Percentiles rank a stretch among this genome's conserved stretches.
Evolutionary conservation across 2,797 vertebrate genomes (phyloP).

Genomic region (Corythornis leucogaster): DNA sequence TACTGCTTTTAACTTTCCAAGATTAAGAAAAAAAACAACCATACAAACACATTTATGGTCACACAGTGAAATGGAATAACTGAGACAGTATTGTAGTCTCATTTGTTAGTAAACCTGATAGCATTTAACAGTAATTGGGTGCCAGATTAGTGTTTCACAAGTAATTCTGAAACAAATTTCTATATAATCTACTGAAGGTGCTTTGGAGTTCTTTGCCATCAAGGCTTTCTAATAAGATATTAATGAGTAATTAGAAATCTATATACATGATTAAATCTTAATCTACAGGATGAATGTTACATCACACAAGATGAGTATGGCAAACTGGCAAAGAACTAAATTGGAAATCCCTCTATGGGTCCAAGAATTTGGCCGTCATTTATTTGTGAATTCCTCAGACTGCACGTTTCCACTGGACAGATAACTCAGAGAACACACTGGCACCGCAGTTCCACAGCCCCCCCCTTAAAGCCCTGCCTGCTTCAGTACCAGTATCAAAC

Average conservation of each 20-base stretch:
- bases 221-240: slow-evolving; percentile 50
- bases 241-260: slow-evolving; percentile 64
- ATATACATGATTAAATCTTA: slow-evolving; percentile 62
- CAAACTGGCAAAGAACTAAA: background rate
- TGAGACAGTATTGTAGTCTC: slow-evolving; percentile 9
- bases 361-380: background rate
- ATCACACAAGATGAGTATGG: background rate
- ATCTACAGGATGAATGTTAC: slow-evolving; percentile 52
- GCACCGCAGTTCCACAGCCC: background rate
- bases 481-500: background rate
- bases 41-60: background rate
- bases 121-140: slow-evolving; percentile 35
- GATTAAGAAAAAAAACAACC: slow-evolving; percentile 16
- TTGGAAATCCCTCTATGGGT: background rate
- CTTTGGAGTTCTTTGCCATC: slow-evolving; percentile 26
- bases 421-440: background rate
- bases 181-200: slow-evolving; percentile 33
- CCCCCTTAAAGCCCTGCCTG: background rate
- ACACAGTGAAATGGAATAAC: slow-evolving; percentile 3
- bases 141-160: slow-evolving; percentile 34
- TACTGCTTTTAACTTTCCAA: slow-evolving; percentile 38
- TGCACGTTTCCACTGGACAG: background rate
- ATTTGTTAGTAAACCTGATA: slow-evolving; percentile 60
- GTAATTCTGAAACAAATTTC: slow-evolving; percentile 60
- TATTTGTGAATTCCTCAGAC: background rate